These are phyloP conservation scores for Piscicola geometra DNA, from an alignment of 2,888 invertebrate genomes.

Conservation along the genomic window DNA sequence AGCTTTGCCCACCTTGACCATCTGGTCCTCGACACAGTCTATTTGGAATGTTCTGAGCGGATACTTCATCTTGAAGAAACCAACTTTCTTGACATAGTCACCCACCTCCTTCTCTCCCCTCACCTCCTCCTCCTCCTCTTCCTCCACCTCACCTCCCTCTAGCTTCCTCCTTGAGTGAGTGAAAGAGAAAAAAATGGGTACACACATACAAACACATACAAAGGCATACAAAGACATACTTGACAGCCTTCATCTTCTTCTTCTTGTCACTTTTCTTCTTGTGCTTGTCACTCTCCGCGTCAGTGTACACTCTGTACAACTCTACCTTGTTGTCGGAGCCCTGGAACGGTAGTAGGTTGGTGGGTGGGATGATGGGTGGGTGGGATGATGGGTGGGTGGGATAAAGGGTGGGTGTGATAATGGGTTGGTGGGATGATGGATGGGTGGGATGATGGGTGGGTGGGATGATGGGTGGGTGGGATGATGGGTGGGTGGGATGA, in stretches of 20 bases:
- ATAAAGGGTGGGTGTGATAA: too few species aligned
- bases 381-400: too few species aligned
- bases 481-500: too few species aligned
- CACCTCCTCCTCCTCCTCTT: not conserved
- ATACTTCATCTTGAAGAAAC: constrained; percentile 5
- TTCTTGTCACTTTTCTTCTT: constrained; percentile 75
- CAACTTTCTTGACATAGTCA: constrained; percentile 5
- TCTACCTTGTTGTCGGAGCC: constrained; percentile 78
- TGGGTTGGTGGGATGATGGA: too few species aligned
- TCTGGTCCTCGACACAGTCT: not conserved
- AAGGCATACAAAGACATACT: not conserved
- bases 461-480: too few species aligned
- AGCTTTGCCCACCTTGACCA: not conserved
- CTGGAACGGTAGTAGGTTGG: too few species aligned
- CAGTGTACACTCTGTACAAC: constrained; percentile 72
- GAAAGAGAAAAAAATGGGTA: too few species aligned
- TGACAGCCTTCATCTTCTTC: constrained; percentile 38
- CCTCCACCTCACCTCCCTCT: not conserved
- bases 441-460: too few species aligned
- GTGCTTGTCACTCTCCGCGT: constrained; percentile 69
- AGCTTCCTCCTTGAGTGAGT: not conserved
- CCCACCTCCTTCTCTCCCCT: constrained; percentile 3
- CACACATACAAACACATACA: not conserved
- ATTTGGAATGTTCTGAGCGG: constrained; percentile 26
- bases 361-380: too few species aligned